These are phyloP conservation scores for Arge pagana DNA, from an alignment of 2,888 invertebrate species.

Conservation along the genomic window DNA sequence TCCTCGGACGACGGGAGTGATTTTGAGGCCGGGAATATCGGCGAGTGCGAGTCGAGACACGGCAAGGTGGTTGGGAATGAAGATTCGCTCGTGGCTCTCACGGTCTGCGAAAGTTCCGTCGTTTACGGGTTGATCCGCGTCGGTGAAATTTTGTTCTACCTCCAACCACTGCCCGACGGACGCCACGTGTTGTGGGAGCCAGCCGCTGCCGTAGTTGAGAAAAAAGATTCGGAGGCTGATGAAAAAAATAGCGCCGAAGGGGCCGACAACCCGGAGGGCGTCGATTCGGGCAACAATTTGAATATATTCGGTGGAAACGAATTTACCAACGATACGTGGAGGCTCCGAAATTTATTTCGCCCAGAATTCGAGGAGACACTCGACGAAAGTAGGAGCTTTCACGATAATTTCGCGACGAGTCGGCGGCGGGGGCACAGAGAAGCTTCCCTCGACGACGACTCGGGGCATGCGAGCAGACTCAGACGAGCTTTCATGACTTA, in stretches of 20 bases:
- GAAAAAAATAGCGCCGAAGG: constrained; percentile 3
- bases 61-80: constrained; percentile 43
- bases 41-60: constrained; percentile 34
- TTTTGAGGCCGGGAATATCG: neutral
- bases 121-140: constrained; percentile 63
- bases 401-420: neutral
- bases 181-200: constrained; percentile 43
- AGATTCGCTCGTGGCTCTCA: constrained; percentile 61
- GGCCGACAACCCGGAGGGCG: neutral
- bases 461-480: constrained; percentile 21
- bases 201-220: constrained; percentile 13
- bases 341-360: too few relatives aligned
- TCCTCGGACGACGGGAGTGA: constrained; percentile 28
- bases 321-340: constrained; percentile 12
- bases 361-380: neutral
- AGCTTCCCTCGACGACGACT: neutral
- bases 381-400: constrained; percentile 8
- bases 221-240: neutral
- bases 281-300: constrained; percentile 14
- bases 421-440: neutral
- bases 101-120: constrained; percentile 60
- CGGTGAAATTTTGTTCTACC: constrained; percentile 58
- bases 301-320: constrained; percentile 18
- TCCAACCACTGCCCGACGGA: constrained; percentile 57
- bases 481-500: constrained; percentile 25